Evolutionary conservation across 53 echinoderm and acorn worm species (phyloP), one percentile per base, ranked within the genome.

Genomic region (Apostichopus leukothele): DNA sequence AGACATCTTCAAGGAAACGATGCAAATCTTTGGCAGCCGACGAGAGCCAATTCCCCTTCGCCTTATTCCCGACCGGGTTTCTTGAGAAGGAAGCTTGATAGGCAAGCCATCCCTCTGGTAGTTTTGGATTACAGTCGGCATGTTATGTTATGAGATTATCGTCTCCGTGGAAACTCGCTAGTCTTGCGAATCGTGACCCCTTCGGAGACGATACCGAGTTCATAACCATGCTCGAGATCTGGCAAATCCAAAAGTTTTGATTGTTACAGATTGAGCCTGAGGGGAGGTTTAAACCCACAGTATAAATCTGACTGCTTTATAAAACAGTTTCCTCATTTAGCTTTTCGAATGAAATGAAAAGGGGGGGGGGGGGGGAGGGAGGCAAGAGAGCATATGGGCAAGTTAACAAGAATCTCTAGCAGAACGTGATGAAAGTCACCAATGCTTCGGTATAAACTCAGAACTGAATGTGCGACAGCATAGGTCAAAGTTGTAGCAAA

Each of bases 381-480:
- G 14, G 25, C 6, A 77, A 77, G 5, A 57, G 4, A 57, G 10
- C 10, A 57, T 9, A 8, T 8, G 57, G 57, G 57, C 8, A 57
- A 57, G 1, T 57, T 57, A 57, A 57, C 57, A 57, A 57, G 71
- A n/a, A 71, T 6, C 63, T 0, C 63, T 13, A 19, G 18, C 18
- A n/a, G 20, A 81, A 81, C 59, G 3, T 39, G 27, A 22, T 80
- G 81, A 81, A 81, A 54, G 81, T 81, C 81, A 81, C 81, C 81
- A 39, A 27, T 27, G 1, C 54, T 22, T 81, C 59, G 81, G 81
- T 81, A 12, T 22, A 57, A 81, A 81, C 53, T 18, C 19, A 81
- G 54, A 10, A 52, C 22, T 3, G 16, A 5, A 52, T 53, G 3
- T 6, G 59, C 20, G 18, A 18, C 0, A 16, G 16, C 5, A 71